phyloP scores from a whole-genome alignment of 2,888 invertebrate genomes.

The Zeuzera pyrina region DNA sequence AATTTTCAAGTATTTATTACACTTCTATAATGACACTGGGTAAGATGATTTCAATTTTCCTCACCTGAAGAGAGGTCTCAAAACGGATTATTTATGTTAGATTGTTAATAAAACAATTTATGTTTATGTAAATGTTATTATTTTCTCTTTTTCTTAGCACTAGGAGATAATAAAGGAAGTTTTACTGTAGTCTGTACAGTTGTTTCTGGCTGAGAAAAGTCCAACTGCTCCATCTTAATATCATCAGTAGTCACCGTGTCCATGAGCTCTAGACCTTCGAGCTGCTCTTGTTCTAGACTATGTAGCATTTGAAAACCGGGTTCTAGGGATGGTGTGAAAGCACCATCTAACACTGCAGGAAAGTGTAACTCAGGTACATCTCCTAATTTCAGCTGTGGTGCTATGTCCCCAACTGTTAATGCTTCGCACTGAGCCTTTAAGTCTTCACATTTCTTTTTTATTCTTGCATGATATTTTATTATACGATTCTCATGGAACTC shows the following conservation, averaged over 20 bases:
- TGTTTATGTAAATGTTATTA: constrained; percentile 18
- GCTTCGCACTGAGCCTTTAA: constrained; percentile 43
- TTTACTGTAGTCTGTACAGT: constrained; percentile 38
- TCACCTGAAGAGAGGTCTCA: too few species aligned
- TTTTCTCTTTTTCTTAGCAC: constrained; percentile 59
- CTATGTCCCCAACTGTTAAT: constrained; percentile 42
- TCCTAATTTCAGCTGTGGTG: constrained; percentile 55
- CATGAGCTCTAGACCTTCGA: constrained; percentile 55
- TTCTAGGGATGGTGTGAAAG: constrained; percentile 73
- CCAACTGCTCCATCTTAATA: constrained; percentile 57
- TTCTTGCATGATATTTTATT: constrained; percentile 47
- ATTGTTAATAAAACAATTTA: constrained; percentile 5
- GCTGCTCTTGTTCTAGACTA: constrained; percentile 74
- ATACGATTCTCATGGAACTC: constrained; percentile 57
- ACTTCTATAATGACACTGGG: too few species aligned
- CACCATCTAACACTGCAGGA: constrained; percentile 61
- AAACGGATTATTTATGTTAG: too few species aligned
- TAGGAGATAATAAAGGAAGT: constrained; percentile 45
- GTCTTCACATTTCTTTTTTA: constrained; percentile 43
- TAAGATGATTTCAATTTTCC: too few species aligned
- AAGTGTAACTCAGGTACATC: constrained; percentile 71
- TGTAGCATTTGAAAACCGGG: constrained; percentile 79
- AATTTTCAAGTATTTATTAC: too few species aligned
- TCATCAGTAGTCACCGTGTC: constrained; percentile 53
- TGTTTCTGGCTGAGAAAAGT: constrained; percentile 49